Conservation (phyloP, 2,113 vertebrate species). For the Petroica traversi region DNA sequence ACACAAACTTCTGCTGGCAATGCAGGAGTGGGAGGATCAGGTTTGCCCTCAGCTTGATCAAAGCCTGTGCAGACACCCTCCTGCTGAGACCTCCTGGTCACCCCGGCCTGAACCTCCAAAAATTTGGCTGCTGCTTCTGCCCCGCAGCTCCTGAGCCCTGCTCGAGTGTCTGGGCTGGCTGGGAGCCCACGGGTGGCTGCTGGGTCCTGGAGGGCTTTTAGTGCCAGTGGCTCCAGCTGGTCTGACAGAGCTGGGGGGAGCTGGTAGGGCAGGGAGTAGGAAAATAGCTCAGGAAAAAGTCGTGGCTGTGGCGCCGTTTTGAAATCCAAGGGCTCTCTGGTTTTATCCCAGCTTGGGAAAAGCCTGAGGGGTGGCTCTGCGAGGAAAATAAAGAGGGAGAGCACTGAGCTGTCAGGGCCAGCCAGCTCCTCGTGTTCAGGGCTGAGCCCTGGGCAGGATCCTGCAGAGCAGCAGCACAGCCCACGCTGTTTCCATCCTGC, state of each 20-base stretch:
- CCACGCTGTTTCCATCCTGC: neutral
- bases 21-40: neutral
- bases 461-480: neutral
- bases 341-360: constrained; percentile 25
- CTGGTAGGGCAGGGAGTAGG: neutral
- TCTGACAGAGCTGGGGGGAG: neutral
- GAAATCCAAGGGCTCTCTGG: neutral
- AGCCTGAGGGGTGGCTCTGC: neutral
- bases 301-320: neutral
- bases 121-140: neutral
- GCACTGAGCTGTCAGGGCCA: neutral
- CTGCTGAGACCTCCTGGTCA: neutral
- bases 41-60: neutral
- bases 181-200: neutral
- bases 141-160: neutral
- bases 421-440: neutral
- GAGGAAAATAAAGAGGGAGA: neutral
- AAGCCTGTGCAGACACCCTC: neutral
- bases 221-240: constrained; percentile 32
- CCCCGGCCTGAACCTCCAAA: neutral
- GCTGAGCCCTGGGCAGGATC: neutral
- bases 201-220: neutral
- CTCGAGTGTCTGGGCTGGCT: neutral
- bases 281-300: neutral
- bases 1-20: neutral